Evolutionary conservation across 2,888 invertebrate species (phyloP).

Genomic region (Lepidochitona cinerea): DNA sequence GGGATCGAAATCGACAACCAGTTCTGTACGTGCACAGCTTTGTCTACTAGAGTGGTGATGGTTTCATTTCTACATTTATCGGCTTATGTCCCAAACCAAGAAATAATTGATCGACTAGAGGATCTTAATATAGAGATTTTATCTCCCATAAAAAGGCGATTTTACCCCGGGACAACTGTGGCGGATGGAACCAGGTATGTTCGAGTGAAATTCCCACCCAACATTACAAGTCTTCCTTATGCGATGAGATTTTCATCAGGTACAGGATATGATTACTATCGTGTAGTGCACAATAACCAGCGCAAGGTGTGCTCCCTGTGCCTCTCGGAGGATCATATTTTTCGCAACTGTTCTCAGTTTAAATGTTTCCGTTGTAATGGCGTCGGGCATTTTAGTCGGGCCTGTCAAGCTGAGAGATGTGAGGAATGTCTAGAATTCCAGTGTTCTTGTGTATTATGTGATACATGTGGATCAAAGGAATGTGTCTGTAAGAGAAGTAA

Average conservation of each 20-base stretch:
- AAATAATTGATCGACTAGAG: not conserved
- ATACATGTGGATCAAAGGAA: too few relatives aligned
- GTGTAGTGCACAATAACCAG: not conserved
- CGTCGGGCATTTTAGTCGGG: too few relatives aligned
- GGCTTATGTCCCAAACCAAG: not conserved
- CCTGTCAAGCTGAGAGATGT: too few relatives aligned
- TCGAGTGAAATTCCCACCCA: not conserved
- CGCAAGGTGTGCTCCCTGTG: not conserved
- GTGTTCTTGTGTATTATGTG: too few relatives aligned
- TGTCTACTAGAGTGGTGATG: not conserved
- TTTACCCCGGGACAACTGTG: not conserved
- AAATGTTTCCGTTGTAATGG: too few relatives aligned
- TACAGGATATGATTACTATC: not conserved
- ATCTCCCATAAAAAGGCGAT: not conserved
- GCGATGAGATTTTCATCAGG: not conserved
- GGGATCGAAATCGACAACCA: not conserved
- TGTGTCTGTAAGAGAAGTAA: too few relatives aligned
- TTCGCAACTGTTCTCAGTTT: too few relatives aligned
- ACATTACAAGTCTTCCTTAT: not conserved
- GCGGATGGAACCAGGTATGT: not conserved
- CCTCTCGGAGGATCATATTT: not conserved
- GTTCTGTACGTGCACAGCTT: not conserved
- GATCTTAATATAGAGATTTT: not conserved
- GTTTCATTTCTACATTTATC: not conserved
- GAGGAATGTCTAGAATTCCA: too few relatives aligned